Conservation (phyloP, 2,797 vertebrate genomes). For the Hippoglossus hippoglossus region DNA sequence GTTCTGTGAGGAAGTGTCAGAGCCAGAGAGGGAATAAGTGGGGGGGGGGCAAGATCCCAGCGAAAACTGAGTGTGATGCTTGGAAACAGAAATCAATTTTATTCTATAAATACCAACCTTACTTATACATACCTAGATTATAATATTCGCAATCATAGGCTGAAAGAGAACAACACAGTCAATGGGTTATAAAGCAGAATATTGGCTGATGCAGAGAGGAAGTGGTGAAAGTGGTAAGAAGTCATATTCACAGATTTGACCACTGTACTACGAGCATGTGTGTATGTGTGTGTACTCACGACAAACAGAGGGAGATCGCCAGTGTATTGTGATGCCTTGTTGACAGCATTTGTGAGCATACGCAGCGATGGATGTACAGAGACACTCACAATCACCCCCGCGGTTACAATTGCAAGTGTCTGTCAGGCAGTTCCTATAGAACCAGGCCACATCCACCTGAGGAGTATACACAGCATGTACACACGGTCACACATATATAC, state of each 20-base stretch:
- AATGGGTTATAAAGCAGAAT: conserved; percentile 34
- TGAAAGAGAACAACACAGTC: conserved; percentile 79
- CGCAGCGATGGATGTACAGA: conserved; percentile 95
- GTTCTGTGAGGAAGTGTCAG: conserved; percentile 78
- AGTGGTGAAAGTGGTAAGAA: conserved; percentile 7
- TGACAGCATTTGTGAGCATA: conserved; percentile 98
- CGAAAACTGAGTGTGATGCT: conserved; percentile 3
- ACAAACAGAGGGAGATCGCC: conserved; percentile 92
- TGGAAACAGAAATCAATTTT: conserved; percentile 5
- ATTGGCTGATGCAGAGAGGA: conserved; percentile 1
- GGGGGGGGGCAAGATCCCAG: conserved; percentile 8
- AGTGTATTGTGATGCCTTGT: conserved; percentile 91
- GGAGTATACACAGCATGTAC: conserved; percentile 32
- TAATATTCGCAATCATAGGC: conserved; percentile 98
- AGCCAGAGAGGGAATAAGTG: conserved; percentile 30
- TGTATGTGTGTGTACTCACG: conserved; percentile 83
- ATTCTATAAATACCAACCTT: neutral
- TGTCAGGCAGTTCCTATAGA: conserved; percentile 97
- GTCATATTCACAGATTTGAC: neutral
- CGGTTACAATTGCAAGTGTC: conserved; percentile 98
- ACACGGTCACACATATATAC: conserved; percentile 16
- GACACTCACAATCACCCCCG: conserved; percentile 95
- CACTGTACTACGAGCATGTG: conserved; percentile 1
- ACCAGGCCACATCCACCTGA: conserved; percentile 98
- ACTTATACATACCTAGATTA: conserved; percentile 91